Percentiles rank a stretch among this genome's conserved stretches.
phyloP scores from a whole-genome alignment of 2,113 vertebrate species.

The Lepus americanus region DNA sequence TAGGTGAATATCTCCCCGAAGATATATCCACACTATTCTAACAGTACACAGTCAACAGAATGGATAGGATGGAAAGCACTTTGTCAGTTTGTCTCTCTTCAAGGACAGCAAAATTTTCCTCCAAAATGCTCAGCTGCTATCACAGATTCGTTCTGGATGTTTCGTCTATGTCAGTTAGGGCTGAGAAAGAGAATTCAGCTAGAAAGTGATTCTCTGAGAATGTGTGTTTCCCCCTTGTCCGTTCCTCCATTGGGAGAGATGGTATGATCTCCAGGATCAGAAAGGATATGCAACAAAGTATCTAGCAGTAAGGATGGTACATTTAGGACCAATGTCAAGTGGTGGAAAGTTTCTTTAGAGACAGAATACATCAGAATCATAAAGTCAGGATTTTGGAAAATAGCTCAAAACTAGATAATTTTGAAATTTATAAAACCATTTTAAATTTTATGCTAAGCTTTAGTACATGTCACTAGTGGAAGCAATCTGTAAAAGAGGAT shows the following conservation, averaged over 20 bases:
- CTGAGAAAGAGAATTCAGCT: not conserved
- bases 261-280: not conserved
- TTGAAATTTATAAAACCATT: not conserved
- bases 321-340: not conserved
- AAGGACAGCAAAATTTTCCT: not conserved
- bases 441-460: conserved; percentile 42
- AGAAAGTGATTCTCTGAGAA: not conserved
- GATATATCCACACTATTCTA: not conserved
- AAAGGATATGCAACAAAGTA: not conserved
- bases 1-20: not conserved
- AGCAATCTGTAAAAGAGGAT: conserved; percentile 31
- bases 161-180: not conserved
- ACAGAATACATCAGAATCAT: not conserved
- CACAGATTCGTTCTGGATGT: not conserved
- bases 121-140: not conserved
- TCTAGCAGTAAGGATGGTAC: not conserved
- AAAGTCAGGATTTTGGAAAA: conserved; percentile 1
- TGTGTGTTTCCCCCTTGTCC: not conserved
- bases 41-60: not conserved
- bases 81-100: not conserved
- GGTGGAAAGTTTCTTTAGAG: not conserved
- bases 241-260: not conserved
- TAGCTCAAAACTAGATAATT: not conserved
- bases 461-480: conserved; percentile 40
- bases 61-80: not conserved